Percentiles rank a stretch among this genome's conserved stretches.
These are phyloP conservation scores for Erinaceus europaeus DNA, from an alignment of 2,113 vertebrate genomes.

Conservation along the genomic window DNA sequence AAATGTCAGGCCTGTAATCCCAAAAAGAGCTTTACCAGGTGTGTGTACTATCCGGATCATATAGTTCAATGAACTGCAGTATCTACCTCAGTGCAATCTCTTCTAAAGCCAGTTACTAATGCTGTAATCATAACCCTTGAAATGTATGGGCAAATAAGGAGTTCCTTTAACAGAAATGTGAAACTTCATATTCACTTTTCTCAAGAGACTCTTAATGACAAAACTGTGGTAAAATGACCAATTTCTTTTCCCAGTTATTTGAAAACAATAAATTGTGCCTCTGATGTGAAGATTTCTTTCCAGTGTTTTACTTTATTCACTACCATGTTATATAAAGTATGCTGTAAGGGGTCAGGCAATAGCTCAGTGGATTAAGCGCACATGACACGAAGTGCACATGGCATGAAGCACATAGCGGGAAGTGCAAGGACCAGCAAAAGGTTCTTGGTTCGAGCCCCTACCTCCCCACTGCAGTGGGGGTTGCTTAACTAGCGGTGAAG, in stretches of 20 bases:
- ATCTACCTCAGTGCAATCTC: not conserved
- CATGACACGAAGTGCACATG: too few species aligned
- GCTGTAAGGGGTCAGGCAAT: not conserved
- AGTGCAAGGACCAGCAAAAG: too few species aligned
- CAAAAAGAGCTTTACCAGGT: constrained; percentile 23
- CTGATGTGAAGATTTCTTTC: constrained; percentile 16
- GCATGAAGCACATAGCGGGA: too few species aligned
- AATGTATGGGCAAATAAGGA: constrained; percentile 37
- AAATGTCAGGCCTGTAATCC: constrained; percentile 11
- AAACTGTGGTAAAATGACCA: constrained; percentile 20
- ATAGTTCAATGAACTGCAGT: constrained; percentile 16
- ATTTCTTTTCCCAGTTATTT: constrained; percentile 10
- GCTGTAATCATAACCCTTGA: constrained; percentile 43
- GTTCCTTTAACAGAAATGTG: constrained; percentile 23
- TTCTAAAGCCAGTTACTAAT: not conserved
- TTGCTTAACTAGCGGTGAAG: too few species aligned
- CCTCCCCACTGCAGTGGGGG: too few species aligned
- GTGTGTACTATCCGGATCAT: not conserved
- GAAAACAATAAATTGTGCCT: constrained; percentile 28
- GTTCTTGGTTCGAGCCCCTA: too few species aligned
- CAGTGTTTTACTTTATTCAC: constrained; percentile 17
- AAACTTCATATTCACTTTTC: not conserved
- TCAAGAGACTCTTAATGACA: constrained; percentile 1
- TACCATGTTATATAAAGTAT: not conserved
- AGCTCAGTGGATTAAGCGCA: too few species aligned